Evolutionary conservation across 2,797 vertebrate species (phyloP), one percentile per base, ranked within the genome.

Genomic region (Forpus xanthops): DNA sequence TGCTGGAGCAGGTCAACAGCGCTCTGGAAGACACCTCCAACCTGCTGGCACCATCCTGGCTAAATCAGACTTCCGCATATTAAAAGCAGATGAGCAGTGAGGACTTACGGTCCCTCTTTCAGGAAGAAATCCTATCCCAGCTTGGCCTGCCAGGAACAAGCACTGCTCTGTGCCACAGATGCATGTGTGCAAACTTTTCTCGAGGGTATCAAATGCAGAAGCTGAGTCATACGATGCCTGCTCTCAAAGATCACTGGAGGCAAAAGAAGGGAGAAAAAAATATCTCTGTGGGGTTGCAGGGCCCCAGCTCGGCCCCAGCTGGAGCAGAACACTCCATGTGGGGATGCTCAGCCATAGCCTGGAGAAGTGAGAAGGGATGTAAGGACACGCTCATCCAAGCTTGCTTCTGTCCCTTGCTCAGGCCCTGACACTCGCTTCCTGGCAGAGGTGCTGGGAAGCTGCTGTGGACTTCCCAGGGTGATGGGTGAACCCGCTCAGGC

Each of bases 141-240:
- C 15, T 8, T 18, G 67, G 80, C 66, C 68, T 92, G 87, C 89
- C 92, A 93, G 92, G 87, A 95, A 72, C 12, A 2, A 85, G 87
- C 85, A 44, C 60, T 1, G 12, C 58, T 68, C 82, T 62, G 82
- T 72, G 82, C 76, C 91, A 66, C 76, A 33, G 79, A 80, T 55
- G 58, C 92, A 72, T 85, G 89, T n/a, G 58, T 83, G 90, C 89
- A 90, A 93, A 81, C 79, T 39, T 82, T 72, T 60, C 82, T 66
- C 9, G 24, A 27, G 81, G 76, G 85, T 84, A 94, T 95, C 91
- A 86, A 95, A 97, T 93, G 87, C 87, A 89, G 55, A 50, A 93
- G 94, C 96, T 93, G 94, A 95, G 92, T 95, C 94, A 95, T 86
- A 66, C 2, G 3, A 77, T 0, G 30, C 65, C 79, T 16, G 62